Evolutionary conservation across 1,140 invertebrate genomes (phyloP).

Genomic region (Drosophila chauvacae): DNA sequence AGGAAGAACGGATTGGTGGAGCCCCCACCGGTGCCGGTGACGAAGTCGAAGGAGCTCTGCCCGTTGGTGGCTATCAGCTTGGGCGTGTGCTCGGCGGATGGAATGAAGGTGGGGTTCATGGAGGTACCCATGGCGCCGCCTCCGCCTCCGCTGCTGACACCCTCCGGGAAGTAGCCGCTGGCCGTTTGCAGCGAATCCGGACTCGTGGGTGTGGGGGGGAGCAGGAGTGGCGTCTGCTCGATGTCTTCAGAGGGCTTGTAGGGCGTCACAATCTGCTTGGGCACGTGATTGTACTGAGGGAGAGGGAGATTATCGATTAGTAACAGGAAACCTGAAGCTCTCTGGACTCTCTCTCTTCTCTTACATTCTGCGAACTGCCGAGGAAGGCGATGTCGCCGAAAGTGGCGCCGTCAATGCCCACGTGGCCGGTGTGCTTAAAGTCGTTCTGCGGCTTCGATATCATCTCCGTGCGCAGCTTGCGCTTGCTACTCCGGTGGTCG

Average conservation of each 20-base stretch:
- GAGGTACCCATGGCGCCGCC: slow-evolving; percentile 47
- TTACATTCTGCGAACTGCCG: slow-evolving; percentile 85
- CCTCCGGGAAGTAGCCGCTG: slow-evolving; percentile 82
- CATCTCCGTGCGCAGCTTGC: slow-evolving; percentile 94
- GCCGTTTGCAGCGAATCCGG: slow-evolving; percentile 86
- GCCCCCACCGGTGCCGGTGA: slow-evolving; percentile 24
- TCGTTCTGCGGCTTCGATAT: slow-evolving; percentile 98
- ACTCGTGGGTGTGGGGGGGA: slow-evolving; percentile 85
- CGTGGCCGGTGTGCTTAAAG: slow-evolving; percentile 98
- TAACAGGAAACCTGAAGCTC: too few species aligned
- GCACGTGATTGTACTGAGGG: slow-evolving; percentile 89
- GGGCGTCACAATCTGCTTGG: slow-evolving; percentile 93
- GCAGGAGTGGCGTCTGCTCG: slow-evolving; percentile 86
- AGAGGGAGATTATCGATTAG: too few species aligned
- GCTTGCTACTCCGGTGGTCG: slow-evolving; percentile 85
- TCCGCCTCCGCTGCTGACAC: slow-evolving; percentile 24
- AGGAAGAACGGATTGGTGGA: slow-evolving; percentile 81
- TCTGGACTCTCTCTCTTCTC: not conserved
- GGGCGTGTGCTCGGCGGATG: slow-evolving; percentile 80
- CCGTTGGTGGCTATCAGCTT: slow-evolving; percentile 74
- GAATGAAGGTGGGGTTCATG: slow-evolving; percentile 82
- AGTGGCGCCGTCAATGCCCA: slow-evolving; percentile 97
- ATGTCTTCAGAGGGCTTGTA: slow-evolving; percentile 94
- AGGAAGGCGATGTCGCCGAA: slow-evolving; percentile 97
- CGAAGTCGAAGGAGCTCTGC: slow-evolving; percentile 77